Evolutionary conservation across 2,888 invertebrate species (phyloP).

Genomic region (Perdita meconis): DNA sequence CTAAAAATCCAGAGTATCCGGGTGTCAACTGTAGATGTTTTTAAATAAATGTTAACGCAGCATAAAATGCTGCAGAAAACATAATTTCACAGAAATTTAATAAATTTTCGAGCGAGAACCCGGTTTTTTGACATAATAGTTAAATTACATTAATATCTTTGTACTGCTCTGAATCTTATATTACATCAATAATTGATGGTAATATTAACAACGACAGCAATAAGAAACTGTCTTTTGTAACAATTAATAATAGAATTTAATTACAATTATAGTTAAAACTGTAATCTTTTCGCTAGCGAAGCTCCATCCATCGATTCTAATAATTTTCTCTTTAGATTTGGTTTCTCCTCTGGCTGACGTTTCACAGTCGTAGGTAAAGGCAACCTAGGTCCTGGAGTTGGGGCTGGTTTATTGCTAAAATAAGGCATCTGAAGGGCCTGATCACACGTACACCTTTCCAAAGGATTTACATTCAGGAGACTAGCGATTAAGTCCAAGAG

Average conservation of each 20-base stretch:
- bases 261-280: slow-evolving; percentile 85
- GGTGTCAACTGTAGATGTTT: too few species aligned
- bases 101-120: too few species aligned
- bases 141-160: not conserved
- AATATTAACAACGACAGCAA: slow-evolving; percentile 14
- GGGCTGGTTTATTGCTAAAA: slow-evolving; percentile 95
- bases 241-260: slow-evolving; percentile 55
- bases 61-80: too few species aligned
- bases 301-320: slow-evolving; percentile 90
- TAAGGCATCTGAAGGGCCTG: slow-evolving; percentile 95
- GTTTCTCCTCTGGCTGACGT: slow-evolving; percentile 87
- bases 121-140: too few species aligned
- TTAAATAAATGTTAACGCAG: too few species aligned
- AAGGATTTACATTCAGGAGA: slow-evolving; percentile 93
- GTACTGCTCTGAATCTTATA: not conserved
- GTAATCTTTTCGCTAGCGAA: slow-evolving; percentile 88
- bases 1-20: too few species aligned
- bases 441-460: slow-evolving; percentile 91
- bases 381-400: slow-evolving; percentile 92
- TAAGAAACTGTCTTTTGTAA: not conserved
- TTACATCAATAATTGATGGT: slow-evolving; percentile 9
- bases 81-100: too few species aligned
- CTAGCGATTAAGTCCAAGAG: slow-evolving; percentile 92
- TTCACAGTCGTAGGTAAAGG: slow-evolving; percentile 90
- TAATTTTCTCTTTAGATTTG: slow-evolving; percentile 91